A percentile compares a stretch with the other conserved stretches of the same genome.
phyloP scores from a whole-genome alignment of 2,888 invertebrate genomes.

The Eledona agricola region DNA sequence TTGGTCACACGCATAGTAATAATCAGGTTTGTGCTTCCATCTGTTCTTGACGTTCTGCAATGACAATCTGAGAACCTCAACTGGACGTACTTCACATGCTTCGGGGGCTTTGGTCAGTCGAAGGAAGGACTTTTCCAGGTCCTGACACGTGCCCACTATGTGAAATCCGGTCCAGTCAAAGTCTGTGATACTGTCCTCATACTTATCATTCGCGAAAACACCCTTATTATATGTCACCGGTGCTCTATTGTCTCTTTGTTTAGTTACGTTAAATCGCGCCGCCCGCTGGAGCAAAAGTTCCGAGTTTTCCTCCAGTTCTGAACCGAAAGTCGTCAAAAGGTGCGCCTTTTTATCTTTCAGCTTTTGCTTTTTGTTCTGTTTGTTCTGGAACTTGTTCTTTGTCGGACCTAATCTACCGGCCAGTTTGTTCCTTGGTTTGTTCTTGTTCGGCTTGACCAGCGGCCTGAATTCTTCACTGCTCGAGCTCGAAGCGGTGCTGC shows the following conservation, averaged over 20 bases:
- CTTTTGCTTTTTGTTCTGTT: constrained; percentile 65
- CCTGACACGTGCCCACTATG: constrained; percentile 93
- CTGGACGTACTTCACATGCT: constrained; percentile 90
- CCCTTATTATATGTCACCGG: constrained; percentile 11
- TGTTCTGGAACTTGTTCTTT: constrained; percentile 61
- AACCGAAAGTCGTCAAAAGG: constrained; percentile 74
- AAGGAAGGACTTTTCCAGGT: constrained; percentile 95
- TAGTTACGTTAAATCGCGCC: constrained; percentile 75
- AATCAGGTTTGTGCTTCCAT: constrained; percentile 92
- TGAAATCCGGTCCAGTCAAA: constrained; percentile 88
- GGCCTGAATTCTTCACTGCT: constrained; percentile 65
- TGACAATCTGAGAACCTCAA: constrained; percentile 83
- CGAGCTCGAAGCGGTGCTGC: constrained; percentile 64
- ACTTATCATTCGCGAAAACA: constrained; percentile 47
- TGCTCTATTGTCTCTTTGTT: constrained; percentile 25
- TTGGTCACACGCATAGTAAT: constrained; percentile 97
- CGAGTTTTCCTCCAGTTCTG: constrained; percentile 74
- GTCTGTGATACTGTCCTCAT: constrained; percentile 71
- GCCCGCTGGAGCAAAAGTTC: constrained; percentile 88
- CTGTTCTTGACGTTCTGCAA: constrained; percentile 89
- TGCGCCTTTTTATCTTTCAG: constrained; percentile 68
- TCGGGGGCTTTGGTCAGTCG: constrained; percentile 96
- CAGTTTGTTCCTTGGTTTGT: constrained; percentile 64
- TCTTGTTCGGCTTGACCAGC: constrained; percentile 56
- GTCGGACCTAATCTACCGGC: constrained; percentile 67